Evolutionary conservation across 2,888 invertebrate genomes (phyloP).

Genomic region (Physocephala rufipes): DNA sequence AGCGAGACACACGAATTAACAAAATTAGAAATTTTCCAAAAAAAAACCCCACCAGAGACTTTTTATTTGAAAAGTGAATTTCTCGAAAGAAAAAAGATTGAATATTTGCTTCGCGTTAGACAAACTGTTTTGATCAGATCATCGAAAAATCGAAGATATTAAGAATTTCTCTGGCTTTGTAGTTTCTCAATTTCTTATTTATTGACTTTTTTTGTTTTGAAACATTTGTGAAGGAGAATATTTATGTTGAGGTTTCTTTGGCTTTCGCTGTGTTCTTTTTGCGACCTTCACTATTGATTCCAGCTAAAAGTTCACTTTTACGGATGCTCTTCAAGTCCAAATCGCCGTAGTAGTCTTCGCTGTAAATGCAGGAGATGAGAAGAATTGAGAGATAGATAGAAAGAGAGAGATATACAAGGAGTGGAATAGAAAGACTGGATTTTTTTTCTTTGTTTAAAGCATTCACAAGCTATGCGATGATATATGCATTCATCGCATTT

Average conservation of each 20-base stretch:
- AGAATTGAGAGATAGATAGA: slow-evolving; percentile 46
- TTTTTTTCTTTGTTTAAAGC: neutral
- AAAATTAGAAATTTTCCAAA: neutral
- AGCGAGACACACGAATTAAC: slow-evolving; percentile 9
- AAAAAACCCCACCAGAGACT: slow-evolving; percentile 6
- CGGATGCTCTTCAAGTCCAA: slow-evolving; percentile 94
- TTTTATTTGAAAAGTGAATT: neutral
- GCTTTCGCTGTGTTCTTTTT: slow-evolving; percentile 68
- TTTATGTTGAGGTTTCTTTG: slow-evolving; percentile 61
- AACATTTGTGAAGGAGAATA: slow-evolving; percentile 37
- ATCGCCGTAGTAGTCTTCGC: slow-evolving; percentile 97
- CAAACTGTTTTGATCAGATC: neutral
- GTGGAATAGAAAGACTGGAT: slow-evolving; percentile 50
- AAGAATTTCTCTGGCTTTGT: slow-evolving; percentile 10
- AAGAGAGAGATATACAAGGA: slow-evolving; percentile 23
- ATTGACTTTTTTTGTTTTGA: slow-evolving; percentile 41
- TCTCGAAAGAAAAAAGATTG: neutral
- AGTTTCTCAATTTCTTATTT: slow-evolving; percentile 27
- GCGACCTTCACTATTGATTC: slow-evolving; percentile 68
- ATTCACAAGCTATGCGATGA: no score
- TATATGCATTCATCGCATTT: no score
- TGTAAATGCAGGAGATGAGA: slow-evolving; percentile 69
- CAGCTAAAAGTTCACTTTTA: slow-evolving; percentile 90
- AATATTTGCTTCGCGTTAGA: neutral
- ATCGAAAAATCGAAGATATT: slow-evolving; percentile 29